Evolutionary conservation across 2,113 vertebrate species (phyloP), one percentile per base, ranked within the genome.

Genomic region (Chunga burmeisteri): DNA sequence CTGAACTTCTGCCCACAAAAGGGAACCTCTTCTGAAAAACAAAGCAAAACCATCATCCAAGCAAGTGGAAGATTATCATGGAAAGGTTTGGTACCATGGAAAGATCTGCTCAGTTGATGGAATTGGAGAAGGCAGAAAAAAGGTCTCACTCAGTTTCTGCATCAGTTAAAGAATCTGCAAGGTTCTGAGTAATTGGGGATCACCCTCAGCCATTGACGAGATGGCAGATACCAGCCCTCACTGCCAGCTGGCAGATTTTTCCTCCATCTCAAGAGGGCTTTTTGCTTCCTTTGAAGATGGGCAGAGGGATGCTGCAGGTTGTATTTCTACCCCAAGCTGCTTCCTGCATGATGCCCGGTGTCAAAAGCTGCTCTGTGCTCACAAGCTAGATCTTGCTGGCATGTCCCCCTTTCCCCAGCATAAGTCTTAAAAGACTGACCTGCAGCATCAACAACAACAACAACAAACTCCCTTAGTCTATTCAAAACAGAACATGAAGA

Each of bases 331-430:
- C 27, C 61, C 63, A 73, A 29, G 19, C 25, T n/a, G 18, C 17
- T 25, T 36, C 25, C 27, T 66, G 11, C 2, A 2, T 14, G 17
- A 36, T 25, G 9, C 16, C 7, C 1, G 0, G 12, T 46, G 59
- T 25, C 42, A 67, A 59, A 81, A 84, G 10, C 67, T 58, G 9
- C 61, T 75, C 77, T 49, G 29, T 65, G 56, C 26, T 90, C 53
- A 32, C 36, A 50, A 58, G 10, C 27, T 47, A 29, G 20, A 72
- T 80, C 17, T 44, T 87, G 10, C 47, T 10, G 21, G 25, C 18
- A 22, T 26, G 4, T 73, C 7, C 11, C 25, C 27, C 38, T 53
- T 26, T 49, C 44, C 25, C 18, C 22, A 52, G 27, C 17, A 2
- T 61, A 52, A 44, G 21, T 18, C 34, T 81, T 53, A n/a, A 85